A percentile compares a stretch with the other conserved stretches of the same genome.
Conservation (phyloP, 2,113 vertebrate species). For the Mormoops blainvillei region DNA sequence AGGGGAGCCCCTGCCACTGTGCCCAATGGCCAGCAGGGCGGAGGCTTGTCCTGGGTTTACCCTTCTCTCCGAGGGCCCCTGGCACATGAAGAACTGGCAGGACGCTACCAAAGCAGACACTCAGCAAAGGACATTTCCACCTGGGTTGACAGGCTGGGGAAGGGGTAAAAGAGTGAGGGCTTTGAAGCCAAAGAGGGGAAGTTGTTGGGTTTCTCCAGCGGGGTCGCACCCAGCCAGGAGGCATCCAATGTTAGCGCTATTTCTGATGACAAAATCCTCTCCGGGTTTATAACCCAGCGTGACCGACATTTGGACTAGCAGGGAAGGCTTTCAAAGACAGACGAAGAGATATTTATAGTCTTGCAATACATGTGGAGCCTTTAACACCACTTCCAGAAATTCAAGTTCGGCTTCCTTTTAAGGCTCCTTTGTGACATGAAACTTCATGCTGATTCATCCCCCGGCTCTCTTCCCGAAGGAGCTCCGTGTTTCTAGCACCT, state of each 20-base stretch:
- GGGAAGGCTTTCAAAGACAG: slow-evolving; percentile 14
- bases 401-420: not conserved
- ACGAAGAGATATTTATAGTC: slow-evolving; percentile 30
- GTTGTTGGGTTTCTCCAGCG: not conserved
- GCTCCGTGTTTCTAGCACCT: not conserved
- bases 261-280: slow-evolving; percentile 36
- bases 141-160: not conserved
- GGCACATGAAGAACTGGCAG: not conserved
- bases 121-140: not conserved
- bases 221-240: not conserved
- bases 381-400: slow-evolving; percentile 25
- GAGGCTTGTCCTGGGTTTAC: not conserved
- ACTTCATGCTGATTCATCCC: not conserved
- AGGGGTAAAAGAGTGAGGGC: not conserved
- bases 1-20: accelerated
- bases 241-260: slow-evolving; percentile 18
- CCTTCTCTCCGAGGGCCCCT: not conserved
- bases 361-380: not conserved
- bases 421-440: not conserved
- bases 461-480: not conserved
- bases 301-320: slow-evolving; percentile 9
- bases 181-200: not conserved
- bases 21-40: not conserved
- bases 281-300: slow-evolving; percentile 34
- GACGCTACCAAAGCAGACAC: accelerated